Evolutionary conservation across 2,888 invertebrate genomes (phyloP), one percentile per base, ranked within the genome.

Genomic region (Tortrix viridana): DNA sequence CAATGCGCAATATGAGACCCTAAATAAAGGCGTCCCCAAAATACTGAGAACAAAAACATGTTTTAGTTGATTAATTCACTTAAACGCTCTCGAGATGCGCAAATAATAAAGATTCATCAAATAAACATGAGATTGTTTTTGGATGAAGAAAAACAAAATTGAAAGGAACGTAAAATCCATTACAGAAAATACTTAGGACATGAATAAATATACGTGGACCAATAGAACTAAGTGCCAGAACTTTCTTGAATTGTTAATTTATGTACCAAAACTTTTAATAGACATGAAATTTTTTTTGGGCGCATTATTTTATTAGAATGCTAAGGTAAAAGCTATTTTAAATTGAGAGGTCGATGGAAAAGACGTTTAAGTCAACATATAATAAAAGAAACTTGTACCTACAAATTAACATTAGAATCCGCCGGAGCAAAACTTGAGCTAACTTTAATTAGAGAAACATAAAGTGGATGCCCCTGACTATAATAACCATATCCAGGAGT

Each of bases 71-170:
- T 43, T 9, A 44, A 44, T 44, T 44, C 16, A 44, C 41, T 16
- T 41, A 41, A 41, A 41, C 41, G 16, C 16, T 44, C 7, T 19
- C 44, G n/a, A 18, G 7, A 44, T 44, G 7, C 19, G 19, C 44
- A n/a, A 22, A 18, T 46, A 60, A 59, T 44, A 22, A 53, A 47
- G 22, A 20, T 47, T 50, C 16, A 57, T 62, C 22, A 46, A 56
- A 57, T 57, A 62, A 38, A 32, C 50, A 62, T 52, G 56, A 62
- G 49, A 41, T 41, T 41, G 37, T 26, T 23, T 52, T 37, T 22
- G 26, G 23, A 52, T 9, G 62, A 38, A 53, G 23, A 26, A n/a
- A 57, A 50, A 62, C 56, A 57, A 52, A 20, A 46, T 46, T 56
- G 37, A 46, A 37, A 44, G 18, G 18, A 9, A 38, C 14, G 26